Conservation (phyloP, 2,113 vertebrate genomes). For the Pteropus alecto region DNA sequence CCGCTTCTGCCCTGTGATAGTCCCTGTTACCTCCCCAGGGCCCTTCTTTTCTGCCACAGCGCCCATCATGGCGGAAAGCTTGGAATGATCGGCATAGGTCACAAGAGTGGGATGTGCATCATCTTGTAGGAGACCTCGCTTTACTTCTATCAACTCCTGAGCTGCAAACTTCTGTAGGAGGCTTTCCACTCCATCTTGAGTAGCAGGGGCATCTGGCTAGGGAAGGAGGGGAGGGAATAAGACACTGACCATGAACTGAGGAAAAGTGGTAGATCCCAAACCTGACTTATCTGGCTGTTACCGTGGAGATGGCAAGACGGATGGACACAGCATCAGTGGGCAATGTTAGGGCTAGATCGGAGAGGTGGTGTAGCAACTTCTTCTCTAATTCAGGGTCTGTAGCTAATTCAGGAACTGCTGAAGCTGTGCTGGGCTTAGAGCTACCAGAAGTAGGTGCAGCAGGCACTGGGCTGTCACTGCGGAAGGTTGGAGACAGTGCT, state of each 20-base stretch:
- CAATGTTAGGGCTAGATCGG: slow-evolving; percentile 88
- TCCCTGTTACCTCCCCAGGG: slow-evolving; percentile 63
- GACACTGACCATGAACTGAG: neutral
- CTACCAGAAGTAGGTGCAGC: slow-evolving; percentile 62
- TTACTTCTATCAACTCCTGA: slow-evolving; percentile 93
- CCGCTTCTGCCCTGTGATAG: slow-evolving; percentile 66
- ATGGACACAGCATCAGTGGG: slow-evolving; percentile 91
- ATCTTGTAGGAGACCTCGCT: slow-evolving; percentile 81
- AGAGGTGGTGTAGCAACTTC: slow-evolving; percentile 90
- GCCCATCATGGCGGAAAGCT: slow-evolving; percentile 94
- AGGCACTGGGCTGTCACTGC: slow-evolving; percentile 92
- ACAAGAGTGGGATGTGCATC: slow-evolving; percentile 86
- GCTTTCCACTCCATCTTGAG: slow-evolving; percentile 89
- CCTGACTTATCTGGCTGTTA: slow-evolving; percentile 72
- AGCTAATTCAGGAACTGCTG: slow-evolving; percentile 82
- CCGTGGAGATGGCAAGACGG: slow-evolving; percentile 88
- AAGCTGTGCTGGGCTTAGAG: slow-evolving; percentile 75
- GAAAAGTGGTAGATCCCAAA: neutral
- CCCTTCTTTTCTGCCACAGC: slow-evolving; percentile 83
- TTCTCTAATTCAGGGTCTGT: slow-evolving; percentile 93
- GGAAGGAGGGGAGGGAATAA: neutral
- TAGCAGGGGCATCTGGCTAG: slow-evolving; percentile 87
- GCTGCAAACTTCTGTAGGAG: slow-evolving; percentile 94
- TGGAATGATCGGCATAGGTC: slow-evolving; percentile 92
- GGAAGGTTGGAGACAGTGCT: slow-evolving; percentile 78